A percentile compares a stretch with the other conserved stretches of the same genome.
Conservation (phyloP, 2,113 vertebrate genomes). For the Asarcornis scutulata region DNA sequence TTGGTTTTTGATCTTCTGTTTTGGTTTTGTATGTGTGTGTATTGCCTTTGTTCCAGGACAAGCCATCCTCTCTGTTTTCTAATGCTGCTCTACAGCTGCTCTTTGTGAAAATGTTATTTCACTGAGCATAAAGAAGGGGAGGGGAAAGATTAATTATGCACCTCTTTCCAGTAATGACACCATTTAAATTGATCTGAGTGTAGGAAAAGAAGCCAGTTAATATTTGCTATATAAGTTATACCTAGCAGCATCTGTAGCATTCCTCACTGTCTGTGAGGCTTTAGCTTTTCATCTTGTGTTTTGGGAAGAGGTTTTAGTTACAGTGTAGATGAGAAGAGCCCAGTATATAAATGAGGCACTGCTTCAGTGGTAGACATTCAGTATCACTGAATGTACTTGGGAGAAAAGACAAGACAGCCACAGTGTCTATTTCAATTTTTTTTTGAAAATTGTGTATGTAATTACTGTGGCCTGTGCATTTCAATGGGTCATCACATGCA, state of each 20-base stretch:
- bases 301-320: constrained; percentile 20
- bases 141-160: constrained; percentile 49
- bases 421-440: background rate
- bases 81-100: constrained; percentile 43
- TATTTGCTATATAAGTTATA: constrained; percentile 26
- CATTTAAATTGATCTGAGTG: constrained; percentile 28
- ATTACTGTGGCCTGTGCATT: background rate
- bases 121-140: constrained; percentile 58
- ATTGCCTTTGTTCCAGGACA: constrained; percentile 72
- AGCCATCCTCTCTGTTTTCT: constrained; percentile 70
- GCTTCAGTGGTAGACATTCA: background rate
- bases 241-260: constrained; percentile 34
- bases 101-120: constrained; percentile 60
- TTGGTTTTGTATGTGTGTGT: constrained; percentile 59
- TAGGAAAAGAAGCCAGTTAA: constrained; percentile 35
- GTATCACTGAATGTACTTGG: background rate
- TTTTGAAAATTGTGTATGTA: background rate
- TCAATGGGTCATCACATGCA: background rate
- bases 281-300: constrained; percentile 31
- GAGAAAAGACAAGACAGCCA: background rate
- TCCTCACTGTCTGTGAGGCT: constrained; percentile 76
- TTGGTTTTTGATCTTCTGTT: constrained; percentile 53
- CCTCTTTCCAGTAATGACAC: constrained; percentile 32
- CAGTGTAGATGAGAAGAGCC: background rate
- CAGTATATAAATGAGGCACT: background rate